Percentiles rank a stretch among this genome's conserved stretches.
Evolutionary conservation across 2,888 invertebrate genomes (phyloP).

Genomic region (Trachelus troglodyta): DNA sequence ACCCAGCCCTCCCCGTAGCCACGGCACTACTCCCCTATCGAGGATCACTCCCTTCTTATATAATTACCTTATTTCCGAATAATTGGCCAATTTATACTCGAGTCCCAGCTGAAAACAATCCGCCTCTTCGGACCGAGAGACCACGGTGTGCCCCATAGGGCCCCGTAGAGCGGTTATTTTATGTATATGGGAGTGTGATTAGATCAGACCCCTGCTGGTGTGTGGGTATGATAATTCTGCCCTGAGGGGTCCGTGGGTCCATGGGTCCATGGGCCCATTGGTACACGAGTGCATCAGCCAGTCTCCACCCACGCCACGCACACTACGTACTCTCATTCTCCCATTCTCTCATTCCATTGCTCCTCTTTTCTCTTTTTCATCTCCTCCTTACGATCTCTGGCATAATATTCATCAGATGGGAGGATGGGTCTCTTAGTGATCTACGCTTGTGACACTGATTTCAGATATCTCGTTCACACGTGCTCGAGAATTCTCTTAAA

Average conservation of each 20-base stretch:
- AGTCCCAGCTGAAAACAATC: constrained; percentile 66
- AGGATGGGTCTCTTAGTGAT: neutral
- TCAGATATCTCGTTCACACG: too few relatives aligned
- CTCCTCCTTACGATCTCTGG: constrained; percentile 7
- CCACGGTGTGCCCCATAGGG: constrained; percentile 59
- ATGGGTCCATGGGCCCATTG: constrained; percentile 31
- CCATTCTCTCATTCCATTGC: constrained; percentile 17
- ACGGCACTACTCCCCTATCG: constrained; percentile 50
- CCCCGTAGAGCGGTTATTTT: constrained; percentile 65
- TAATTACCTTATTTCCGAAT: constrained; percentile 66
- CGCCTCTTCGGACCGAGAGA: constrained; percentile 48
- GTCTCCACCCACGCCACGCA: constrained; percentile 63
- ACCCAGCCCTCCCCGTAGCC: constrained; percentile 38
- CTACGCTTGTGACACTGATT: too few relatives aligned
- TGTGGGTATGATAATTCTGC: constrained; percentile 66
- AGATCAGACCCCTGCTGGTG: constrained; percentile 58
- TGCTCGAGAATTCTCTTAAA: too few relatives aligned
- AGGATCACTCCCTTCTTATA: constrained; percentile 65
- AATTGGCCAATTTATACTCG: constrained; percentile 66
- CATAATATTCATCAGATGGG: neutral
- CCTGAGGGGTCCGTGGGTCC: constrained; percentile 61
- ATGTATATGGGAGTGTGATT: constrained; percentile 67
- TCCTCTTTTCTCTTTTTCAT: constrained; percentile 4
- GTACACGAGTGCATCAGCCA: constrained; percentile 21
- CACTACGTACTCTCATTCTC: constrained; percentile 9